These are phyloP conservation scores for Nomada hirtipes DNA, from an alignment of 2,888 invertebrate genomes.

Conservation along the genomic window DNA sequence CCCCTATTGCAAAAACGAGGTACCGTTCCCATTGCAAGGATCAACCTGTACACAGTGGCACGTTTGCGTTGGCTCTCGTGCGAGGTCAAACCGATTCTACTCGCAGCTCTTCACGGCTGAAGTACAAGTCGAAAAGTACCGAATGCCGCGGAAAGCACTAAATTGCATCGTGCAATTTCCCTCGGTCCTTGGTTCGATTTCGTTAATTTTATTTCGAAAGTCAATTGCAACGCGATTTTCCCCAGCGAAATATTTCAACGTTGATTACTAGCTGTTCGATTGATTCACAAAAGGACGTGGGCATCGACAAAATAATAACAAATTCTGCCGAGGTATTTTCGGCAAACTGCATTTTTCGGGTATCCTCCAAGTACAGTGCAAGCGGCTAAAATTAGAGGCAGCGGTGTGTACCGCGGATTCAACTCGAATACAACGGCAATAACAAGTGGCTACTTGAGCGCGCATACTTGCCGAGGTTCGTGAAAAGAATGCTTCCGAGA, in stretches of 20 bases:
- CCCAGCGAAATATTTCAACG: background rate
- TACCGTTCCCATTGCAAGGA: constrained; percentile 26
- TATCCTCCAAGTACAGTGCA: background rate
- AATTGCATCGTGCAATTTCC: constrained; percentile 25
- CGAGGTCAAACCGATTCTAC: constrained; percentile 44
- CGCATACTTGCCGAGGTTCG: constrained; percentile 48
- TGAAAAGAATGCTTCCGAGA: constrained; percentile 60
- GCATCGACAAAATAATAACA: background rate
- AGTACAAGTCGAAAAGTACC: constrained; percentile 17
- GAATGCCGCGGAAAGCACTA: constrained; percentile 15
- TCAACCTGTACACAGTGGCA: constrained; percentile 17
- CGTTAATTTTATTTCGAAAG: background rate
- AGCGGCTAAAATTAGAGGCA: constrained; percentile 23
- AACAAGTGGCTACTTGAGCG: constrained; percentile 15
- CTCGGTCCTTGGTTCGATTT: background rate
- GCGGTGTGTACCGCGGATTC: background rate
- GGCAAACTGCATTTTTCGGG: background rate
- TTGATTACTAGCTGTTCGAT: background rate
- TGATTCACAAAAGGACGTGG: no score
- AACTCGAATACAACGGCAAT: background rate
- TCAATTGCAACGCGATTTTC: background rate
- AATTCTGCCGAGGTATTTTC: background rate
- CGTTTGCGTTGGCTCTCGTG: constrained; percentile 28
- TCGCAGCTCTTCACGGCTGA: constrained; percentile 11
- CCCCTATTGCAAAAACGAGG: constrained; percentile 11